A percentile compares a stretch with the other conserved stretches of the same genome.
Conservation (phyloP, 2,113 vertebrate species). For the Eurystomus gularis region DNA sequence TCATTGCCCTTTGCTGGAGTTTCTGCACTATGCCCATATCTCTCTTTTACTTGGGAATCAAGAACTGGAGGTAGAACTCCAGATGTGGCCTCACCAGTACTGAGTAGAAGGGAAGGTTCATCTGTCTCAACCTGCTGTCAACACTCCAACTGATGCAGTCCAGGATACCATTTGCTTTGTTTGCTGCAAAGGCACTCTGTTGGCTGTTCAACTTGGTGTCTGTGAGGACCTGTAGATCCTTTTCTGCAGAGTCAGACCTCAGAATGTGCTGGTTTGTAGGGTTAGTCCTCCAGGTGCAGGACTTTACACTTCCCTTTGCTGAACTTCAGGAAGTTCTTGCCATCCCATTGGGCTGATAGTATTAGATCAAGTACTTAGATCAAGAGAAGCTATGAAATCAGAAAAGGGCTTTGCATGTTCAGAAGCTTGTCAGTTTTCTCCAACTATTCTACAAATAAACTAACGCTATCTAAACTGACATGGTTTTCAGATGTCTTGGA, state of each 20-base stretch:
- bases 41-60: not conserved
- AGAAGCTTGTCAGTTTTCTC: not conserved
- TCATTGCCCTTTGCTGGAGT: too few relatives aligned
- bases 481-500: not conserved
- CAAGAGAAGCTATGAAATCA: not conserved
- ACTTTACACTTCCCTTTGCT: not conserved
- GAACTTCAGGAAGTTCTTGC: not conserved
- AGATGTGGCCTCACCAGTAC: not conserved
- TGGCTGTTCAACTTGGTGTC: not conserved
- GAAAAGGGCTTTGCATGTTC: not conserved
- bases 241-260: not conserved
- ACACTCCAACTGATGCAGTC: not conserved
- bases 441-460: not conserved
- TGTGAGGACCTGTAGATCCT: not conserved
- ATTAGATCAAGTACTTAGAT: not conserved
- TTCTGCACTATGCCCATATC: too few relatives aligned
- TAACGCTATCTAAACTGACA: not conserved
- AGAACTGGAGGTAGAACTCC: not conserved
- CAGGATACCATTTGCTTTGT: not conserved
- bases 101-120: not conserved
- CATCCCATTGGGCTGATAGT: not conserved
- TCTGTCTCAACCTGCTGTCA: not conserved
- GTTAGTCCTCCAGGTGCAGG: not conserved
- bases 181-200: rapidly evolving
- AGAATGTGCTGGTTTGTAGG: not conserved